Percentiles rank a stretch among this genome's conserved stretches.
phyloP scores from a whole-genome alignment of 2,113 vertebrate species.

The Zapornia atra region DNA sequence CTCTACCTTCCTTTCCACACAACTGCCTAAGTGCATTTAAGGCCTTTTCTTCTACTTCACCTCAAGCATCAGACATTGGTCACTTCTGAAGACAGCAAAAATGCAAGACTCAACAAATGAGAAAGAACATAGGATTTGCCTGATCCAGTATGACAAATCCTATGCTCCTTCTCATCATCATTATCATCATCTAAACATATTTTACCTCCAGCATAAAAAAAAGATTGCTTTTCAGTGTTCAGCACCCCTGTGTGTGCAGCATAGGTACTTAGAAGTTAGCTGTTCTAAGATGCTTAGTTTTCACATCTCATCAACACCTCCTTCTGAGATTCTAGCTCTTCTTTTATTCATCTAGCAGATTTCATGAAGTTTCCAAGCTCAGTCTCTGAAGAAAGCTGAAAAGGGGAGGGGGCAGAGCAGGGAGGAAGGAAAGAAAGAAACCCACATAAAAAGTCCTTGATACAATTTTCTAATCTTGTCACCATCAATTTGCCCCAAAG shows the following conservation, averaged over 20 bases:
- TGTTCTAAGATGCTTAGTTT: background rate
- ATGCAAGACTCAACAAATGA: background rate
- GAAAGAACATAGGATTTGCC: background rate
- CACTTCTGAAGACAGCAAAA: background rate
- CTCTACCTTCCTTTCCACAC: background rate
- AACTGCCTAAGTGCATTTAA: background rate
- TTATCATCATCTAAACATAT: background rate
- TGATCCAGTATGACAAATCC: background rate
- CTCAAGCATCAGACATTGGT: background rate
- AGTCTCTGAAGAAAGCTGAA: background rate
- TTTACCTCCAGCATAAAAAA: background rate
- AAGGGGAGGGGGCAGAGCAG: background rate
- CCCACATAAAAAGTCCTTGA: background rate
- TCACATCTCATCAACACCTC: background rate
- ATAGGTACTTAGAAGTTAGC: background rate
- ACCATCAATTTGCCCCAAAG: background rate
- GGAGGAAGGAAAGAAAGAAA: background rate
- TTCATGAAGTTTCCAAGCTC: background rate
- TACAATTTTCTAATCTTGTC: background rate
- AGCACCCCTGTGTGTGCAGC: background rate
- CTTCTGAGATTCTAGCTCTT: background rate
- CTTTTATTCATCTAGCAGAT: background rate
- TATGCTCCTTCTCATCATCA: background rate
- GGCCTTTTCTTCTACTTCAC: background rate
- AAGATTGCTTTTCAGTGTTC: background rate